A percentile compares a stretch with the other conserved stretches of the same genome.
These are phyloP conservation scores for Jaculus jaculus DNA, from an alignment of 2,113 vertebrate genomes.

Conservation along the genomic window DNA sequence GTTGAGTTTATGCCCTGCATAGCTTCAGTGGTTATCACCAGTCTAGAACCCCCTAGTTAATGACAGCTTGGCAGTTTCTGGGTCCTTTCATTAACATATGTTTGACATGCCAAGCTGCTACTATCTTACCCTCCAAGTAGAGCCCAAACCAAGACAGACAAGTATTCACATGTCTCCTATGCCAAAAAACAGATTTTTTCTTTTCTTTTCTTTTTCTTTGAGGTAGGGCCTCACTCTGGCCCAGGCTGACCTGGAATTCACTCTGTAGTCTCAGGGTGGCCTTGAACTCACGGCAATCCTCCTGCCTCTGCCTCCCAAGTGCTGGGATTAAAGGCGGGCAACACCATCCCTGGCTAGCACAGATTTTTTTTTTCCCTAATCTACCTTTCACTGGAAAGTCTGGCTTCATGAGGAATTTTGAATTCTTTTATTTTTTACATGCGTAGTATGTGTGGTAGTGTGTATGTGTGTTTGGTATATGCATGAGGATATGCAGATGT, in stretches of 20 bases:
- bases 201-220: too few relatives aligned
- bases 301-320: too few relatives aligned
- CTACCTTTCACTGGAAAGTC: slow-evolving; percentile 31
- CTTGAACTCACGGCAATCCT: too few relatives aligned
- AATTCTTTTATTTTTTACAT: too few relatives aligned
- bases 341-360: not conserved
- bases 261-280: too few relatives aligned
- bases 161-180: not conserved
- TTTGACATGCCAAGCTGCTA: slow-evolving; percentile 14
- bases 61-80: not conserved
- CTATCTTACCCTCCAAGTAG: not conserved
- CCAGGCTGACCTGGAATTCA: too few relatives aligned
- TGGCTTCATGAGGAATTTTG: slow-evolving; percentile 16
- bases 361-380: slow-evolving; percentile 30
- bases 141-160: not conserved
- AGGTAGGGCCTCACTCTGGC: too few relatives aligned
- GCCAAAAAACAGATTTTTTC: too few relatives aligned
- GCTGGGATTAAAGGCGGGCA: too few relatives aligned
- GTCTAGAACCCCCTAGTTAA: not conserved
- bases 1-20: not conserved
- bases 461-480: too few relatives aligned
- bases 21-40: not conserved
- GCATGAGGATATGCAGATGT: too few relatives aligned
- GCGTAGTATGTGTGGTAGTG: too few relatives aligned
- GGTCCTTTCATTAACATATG: slow-evolving; percentile 35